These are phyloP conservation scores for Riparia riparia DNA, from an alignment of 2,113 vertebrate genomes.

Conservation along the genomic window DNA sequence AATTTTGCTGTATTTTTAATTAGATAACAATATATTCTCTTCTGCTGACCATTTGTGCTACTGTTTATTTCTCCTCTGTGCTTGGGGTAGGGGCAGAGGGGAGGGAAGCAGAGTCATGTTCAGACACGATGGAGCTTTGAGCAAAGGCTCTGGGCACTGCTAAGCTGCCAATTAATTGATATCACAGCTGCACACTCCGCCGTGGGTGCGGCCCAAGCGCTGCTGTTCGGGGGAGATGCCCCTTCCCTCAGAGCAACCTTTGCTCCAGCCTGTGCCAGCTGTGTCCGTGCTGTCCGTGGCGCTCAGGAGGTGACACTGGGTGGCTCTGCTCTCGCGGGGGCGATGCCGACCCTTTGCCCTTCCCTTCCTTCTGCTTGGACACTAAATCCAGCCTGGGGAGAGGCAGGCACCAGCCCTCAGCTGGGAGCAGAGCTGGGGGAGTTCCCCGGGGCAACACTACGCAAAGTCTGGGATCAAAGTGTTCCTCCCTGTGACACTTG, in stretches of 20 bases:
- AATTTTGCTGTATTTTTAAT: slow-evolving; percentile 68
- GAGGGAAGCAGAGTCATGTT: background rate
- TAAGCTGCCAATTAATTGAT: background rate
- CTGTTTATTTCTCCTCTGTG: slow-evolving; percentile 35
- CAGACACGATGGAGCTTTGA: background rate
- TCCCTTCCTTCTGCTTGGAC: background rate
- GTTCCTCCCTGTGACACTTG: background rate
- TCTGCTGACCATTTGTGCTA: slow-evolving; percentile 45
- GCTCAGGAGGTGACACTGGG: background rate
- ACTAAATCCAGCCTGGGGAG: background rate
- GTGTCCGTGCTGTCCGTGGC: background rate
- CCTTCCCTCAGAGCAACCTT: background rate
- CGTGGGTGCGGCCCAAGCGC: background rate
- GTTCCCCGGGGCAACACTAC: background rate
- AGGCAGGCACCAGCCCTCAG: background rate
- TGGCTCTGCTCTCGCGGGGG: background rate
- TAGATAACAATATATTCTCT: slow-evolving; percentile 60
- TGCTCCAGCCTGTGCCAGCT: background rate
- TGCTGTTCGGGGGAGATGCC: background rate
- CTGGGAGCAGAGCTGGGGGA: background rate
- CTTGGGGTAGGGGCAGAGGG: background rate
- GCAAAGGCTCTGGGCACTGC: background rate
- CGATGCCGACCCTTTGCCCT: rapidly evolving
- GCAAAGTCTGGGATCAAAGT: background rate
- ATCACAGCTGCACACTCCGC: rapidly evolving